Evolutionary conservation across 2,113 vertebrate genomes (phyloP).

Genomic region (Mungos mungo): DNA sequence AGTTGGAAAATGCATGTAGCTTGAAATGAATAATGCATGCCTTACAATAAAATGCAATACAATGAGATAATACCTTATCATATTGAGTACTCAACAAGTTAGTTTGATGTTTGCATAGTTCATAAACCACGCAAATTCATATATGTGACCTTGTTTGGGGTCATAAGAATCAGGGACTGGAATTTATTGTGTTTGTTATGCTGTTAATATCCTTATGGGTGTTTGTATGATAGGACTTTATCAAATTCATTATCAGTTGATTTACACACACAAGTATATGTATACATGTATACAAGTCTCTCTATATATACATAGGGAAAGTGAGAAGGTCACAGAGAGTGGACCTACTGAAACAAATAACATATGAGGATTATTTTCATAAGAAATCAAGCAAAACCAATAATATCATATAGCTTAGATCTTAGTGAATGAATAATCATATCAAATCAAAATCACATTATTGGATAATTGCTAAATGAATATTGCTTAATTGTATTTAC

Average conservation of each 20-base stretch:
- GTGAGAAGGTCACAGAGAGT: not conserved
- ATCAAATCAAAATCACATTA: not conserved
- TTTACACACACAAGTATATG: not conserved
- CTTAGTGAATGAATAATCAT: not conserved
- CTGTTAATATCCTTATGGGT: not conserved
- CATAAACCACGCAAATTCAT: not conserved
- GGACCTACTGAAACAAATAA: not conserved
- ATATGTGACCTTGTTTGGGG: not conserved
- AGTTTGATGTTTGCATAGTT: not conserved
- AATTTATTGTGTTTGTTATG: not conserved
- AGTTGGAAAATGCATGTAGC: not conserved
- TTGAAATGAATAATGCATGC: not conserved
- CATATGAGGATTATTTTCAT: not conserved
- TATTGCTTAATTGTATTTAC: constrained; percentile 22
- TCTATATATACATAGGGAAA: not conserved
- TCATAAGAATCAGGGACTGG: not conserved
- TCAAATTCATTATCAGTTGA: not conserved
- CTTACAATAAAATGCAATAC: not conserved
- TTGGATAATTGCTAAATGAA: not conserved
- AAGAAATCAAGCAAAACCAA: not conserved
- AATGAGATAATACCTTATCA: not conserved
- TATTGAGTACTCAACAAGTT: not conserved
- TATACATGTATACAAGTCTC: not conserved
- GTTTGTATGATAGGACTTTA: not conserved
- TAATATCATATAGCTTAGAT: not conserved